Percentiles rank a stretch among this genome's conserved stretches.
Conservation (phyloP, 2,888 invertebrate genomes). For the Heterodera filipjevi region DNA sequence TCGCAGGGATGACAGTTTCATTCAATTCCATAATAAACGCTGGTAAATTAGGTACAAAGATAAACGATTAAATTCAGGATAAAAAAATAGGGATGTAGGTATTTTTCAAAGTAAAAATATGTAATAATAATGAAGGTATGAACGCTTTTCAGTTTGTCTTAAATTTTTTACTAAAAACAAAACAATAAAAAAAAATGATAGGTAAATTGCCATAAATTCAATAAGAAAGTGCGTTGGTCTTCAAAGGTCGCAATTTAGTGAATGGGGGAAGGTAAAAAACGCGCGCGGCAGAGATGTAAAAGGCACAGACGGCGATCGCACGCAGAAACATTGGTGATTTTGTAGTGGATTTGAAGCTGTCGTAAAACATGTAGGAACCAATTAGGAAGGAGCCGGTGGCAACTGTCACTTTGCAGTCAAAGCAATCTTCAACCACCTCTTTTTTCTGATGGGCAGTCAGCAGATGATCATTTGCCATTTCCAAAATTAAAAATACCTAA, state of each 20-base stretch:
- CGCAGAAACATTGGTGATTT: conserved; percentile 1
- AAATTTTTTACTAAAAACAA: too few relatives aligned
- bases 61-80: neutral
- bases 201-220: neutral
- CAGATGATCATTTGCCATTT: neutral
- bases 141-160: too few relatives aligned
- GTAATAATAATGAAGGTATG: too few relatives aligned
- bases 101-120: too few relatives aligned
- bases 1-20: conserved; percentile 6
- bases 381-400: conserved; percentile 34
- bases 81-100: too few relatives aligned
- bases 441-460: neutral
- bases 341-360: conserved; percentile 7
- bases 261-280: conserved; percentile 39
- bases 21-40: neutral
- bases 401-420: conserved; percentile 39
- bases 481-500: too few relatives aligned
- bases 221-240: neutral
- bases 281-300: conserved; percentile 36
- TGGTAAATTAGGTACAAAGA: neutral
- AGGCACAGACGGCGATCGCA: conserved; percentile 24
- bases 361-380: conserved; percentile 35
- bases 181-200: neutral
- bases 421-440: conserved; percentile 26
- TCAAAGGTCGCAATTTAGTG: conserved; percentile 7